A percentile compares a stretch with the other conserved stretches of the same genome.
These are phyloP conservation scores for Oxyruncus cristatus DNA, from an alignment of 2,113 vertebrate genomes.

Conservation along the genomic window DNA sequence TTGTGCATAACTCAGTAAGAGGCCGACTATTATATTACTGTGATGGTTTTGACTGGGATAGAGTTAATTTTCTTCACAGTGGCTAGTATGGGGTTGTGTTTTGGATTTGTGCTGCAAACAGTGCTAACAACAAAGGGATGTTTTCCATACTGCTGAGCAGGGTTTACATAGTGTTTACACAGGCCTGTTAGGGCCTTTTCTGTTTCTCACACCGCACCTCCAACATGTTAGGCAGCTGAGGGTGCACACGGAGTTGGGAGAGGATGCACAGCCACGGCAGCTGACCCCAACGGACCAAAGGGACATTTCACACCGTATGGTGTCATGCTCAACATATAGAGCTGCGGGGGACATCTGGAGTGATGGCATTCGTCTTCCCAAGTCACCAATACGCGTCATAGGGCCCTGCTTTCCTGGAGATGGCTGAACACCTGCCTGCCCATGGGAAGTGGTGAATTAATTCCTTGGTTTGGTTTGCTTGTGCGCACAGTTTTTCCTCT, in stretches of 20 bases:
- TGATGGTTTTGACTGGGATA: neutral
- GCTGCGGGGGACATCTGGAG: neutral
- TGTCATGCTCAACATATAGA: neutral
- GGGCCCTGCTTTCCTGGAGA: neutral
- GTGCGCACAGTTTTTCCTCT: neutral
- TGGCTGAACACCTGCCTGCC: neutral
- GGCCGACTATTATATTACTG: neutral
- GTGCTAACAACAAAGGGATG: neutral
- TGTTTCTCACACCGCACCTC: neutral
- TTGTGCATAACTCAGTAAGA: neutral
- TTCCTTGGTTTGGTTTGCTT: neutral
- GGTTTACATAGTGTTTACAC: neutral
- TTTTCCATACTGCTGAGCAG: neutral
- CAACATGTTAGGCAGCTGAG: neutral
- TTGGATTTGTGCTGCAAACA: neutral
- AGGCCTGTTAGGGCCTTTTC: too few relatives aligned
- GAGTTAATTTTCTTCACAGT: neutral
- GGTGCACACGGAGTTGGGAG: neutral
- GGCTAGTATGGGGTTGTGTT: neutral
- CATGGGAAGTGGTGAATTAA: neutral
- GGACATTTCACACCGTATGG: neutral
- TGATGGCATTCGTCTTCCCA: neutral
- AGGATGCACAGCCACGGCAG: neutral
- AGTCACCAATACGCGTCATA: neutral
- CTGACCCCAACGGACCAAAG: neutral